Conservation (phyloP, 2,888 invertebrate genomes). For the Xestia sexstrigata region DNA sequence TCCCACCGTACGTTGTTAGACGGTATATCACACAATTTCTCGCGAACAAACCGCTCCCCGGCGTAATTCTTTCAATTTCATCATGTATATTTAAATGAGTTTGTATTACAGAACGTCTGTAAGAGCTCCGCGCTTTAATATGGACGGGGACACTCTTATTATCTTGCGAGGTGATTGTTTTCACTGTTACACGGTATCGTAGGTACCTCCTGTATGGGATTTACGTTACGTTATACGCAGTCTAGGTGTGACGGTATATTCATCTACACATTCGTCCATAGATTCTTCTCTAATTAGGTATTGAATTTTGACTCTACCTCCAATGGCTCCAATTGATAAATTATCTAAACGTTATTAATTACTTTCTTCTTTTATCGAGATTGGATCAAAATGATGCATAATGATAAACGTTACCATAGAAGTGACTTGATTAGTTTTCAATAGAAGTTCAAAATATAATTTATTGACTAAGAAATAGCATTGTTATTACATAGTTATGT, state of each 20-base stretch:
- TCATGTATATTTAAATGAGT: conserved; percentile 89
- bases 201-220: not conserved
- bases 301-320: not conserved
- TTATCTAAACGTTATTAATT: too few relatives aligned
- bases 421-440: too few relatives aligned
- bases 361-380: too few relatives aligned
- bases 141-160: conserved; percentile 86
- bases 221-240: not conserved
- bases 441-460: too few relatives aligned
- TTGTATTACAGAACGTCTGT: conserved; percentile 82
- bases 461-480: too few relatives aligned
- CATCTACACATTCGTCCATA: not conserved
- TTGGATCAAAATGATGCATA: too few relatives aligned
- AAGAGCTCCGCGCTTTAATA: conserved; percentile 79
- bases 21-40: conserved; percentile 71
- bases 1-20: conserved; percentile 31
- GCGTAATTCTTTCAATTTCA: conserved; percentile 89
- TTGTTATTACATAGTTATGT: too few relatives aligned
- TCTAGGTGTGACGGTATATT: not conserved
- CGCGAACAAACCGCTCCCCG: conserved; percentile 67
- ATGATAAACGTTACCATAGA: too few relatives aligned
- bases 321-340: too few relatives aligned
- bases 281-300: not conserved
- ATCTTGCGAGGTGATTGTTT: conserved; percentile 75
- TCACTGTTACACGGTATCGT: conserved; percentile 68